phyloP scores from a whole-genome alignment of 2,888 invertebrate genomes.

The Ctena decussata region DNA sequence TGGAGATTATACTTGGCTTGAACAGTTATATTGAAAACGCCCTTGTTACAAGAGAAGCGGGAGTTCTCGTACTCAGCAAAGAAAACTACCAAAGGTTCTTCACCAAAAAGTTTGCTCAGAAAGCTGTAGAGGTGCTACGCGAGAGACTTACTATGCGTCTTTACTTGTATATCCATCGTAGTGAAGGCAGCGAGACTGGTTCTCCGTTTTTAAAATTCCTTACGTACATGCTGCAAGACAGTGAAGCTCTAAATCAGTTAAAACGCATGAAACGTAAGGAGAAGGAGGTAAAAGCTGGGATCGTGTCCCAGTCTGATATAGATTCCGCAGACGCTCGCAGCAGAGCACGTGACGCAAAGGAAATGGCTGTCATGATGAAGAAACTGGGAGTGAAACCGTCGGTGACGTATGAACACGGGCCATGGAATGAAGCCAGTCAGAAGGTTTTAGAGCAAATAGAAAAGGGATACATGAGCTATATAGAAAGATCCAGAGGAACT shows the following conservation, averaged over 20 bases:
- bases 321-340: neutral
- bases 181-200: slow-evolving; percentile 59
- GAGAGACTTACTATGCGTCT: slow-evolving; percentile 72
- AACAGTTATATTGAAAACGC: slow-evolving; percentile 74
- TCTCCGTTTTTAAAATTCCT: slow-evolving; percentile 76
- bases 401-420: slow-evolving; percentile 50
- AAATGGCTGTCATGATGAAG: slow-evolving; percentile 66
- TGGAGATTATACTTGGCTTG: slow-evolving; percentile 74
- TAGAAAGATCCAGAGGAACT: slow-evolving; percentile 46
- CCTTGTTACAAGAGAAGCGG: slow-evolving; percentile 72
- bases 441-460: slow-evolving; percentile 67
- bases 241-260: slow-evolving; percentile 60
- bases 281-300: slow-evolving; percentile 38
- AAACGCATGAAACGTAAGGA: slow-evolving; percentile 58
- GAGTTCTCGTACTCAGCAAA: slow-evolving; percentile 73
- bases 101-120: slow-evolving; percentile 68
- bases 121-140: slow-evolving; percentile 67
- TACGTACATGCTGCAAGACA: slow-evolving; percentile 76
- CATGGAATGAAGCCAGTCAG: slow-evolving; percentile 64
- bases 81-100: slow-evolving; percentile 77
- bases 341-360: slow-evolving; percentile 51
- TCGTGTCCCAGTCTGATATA: slow-evolving; percentile 2
- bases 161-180: slow-evolving; percentile 77
- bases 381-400: slow-evolving; percentile 62
- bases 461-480: slow-evolving; percentile 58